Percentiles rank a stretch among this genome's conserved stretches.
Conservation (phyloP, 2,797 vertebrate species). For the Manis crassicaudata region DNA sequence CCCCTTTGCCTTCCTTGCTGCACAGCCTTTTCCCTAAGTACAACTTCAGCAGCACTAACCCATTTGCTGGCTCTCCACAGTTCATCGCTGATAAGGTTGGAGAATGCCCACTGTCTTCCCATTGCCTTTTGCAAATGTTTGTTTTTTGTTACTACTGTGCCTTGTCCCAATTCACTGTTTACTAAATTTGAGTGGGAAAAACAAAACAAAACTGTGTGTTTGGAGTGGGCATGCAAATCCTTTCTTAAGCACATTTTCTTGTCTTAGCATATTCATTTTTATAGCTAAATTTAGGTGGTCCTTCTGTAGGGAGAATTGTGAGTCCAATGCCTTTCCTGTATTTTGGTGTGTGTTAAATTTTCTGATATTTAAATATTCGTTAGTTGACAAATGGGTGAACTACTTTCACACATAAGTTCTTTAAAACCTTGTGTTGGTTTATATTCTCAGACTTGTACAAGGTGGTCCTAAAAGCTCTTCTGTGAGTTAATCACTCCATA, state of each 20-base stretch:
- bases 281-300: background rate
- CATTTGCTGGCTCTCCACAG: conserved; percentile 89
- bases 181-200: background rate
- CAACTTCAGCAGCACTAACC: conserved; percentile 91
- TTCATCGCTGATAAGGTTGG: conserved; percentile 92
- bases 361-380: conserved; percentile 29
- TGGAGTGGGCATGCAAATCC: conserved; percentile 65
- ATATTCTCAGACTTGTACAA: conserved; percentile 38
- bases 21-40: conserved; percentile 88
- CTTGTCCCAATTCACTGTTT: conserved; percentile 55
- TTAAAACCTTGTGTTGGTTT: conserved; percentile 37
- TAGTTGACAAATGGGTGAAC: conserved; percentile 2
- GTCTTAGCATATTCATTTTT: conserved; percentile 22
- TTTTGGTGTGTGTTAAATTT: conserved; percentile 65
- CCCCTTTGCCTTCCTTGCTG: conserved; percentile 89
- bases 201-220: conserved; percentile 15
- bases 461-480: background rate
- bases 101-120: conserved; percentile 76
- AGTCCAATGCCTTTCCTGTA: background rate
- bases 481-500: background rate
- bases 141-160: conserved; percentile 55
- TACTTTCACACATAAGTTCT: conserved; percentile 23
- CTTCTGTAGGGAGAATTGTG: conserved; percentile 65
- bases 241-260: conserved; percentile 47
- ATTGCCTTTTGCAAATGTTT: conserved; percentile 74